Evolutionary conservation across 2,888 invertebrate genomes (phyloP).

Genomic region (Crossocerus cetratus): DNA sequence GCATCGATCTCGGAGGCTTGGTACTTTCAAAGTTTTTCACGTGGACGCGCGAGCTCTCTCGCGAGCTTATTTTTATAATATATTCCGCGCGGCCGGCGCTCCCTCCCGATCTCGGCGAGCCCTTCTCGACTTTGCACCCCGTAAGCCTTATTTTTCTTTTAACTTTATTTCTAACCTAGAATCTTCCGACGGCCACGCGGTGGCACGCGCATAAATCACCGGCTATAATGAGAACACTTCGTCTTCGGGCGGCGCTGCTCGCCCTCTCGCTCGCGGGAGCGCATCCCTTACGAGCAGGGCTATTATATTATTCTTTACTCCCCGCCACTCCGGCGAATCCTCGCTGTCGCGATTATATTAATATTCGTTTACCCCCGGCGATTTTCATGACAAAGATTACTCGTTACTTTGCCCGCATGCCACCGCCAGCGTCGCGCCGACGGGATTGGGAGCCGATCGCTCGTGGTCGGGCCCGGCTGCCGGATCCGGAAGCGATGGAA

Average conservation of each 20-base stretch:
- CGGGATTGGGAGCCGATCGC: slow-evolving; percentile 8
- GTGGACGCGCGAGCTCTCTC: slow-evolving; percentile 34
- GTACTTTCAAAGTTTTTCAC: slow-evolving; percentile 44
- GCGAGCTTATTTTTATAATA: slow-evolving; percentile 64
- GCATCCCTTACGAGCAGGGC: slow-evolving; percentile 63
- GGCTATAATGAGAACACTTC: slow-evolving; percentile 76
- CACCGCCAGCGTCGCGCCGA: slow-evolving; percentile 17
- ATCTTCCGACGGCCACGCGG: slow-evolving; percentile 65
- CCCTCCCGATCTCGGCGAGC: slow-evolving; percentile 27
- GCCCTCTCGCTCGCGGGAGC: slow-evolving; percentile 64
- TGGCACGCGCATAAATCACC: slow-evolving; percentile 74
- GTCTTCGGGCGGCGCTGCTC: slow-evolving; percentile 71
- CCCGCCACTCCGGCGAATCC: slow-evolving; percentile 37
- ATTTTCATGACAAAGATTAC: slow-evolving; percentile 26
- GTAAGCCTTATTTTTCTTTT: slow-evolving; percentile 77
- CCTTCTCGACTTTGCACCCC: slow-evolving; percentile 73
- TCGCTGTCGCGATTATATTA: slow-evolving; percentile 49
- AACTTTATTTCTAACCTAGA: slow-evolving; percentile 75
- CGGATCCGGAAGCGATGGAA: neutral
- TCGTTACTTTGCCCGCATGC: slow-evolving; percentile 27
- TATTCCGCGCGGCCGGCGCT: slow-evolving; percentile 53
- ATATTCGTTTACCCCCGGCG: slow-evolving; percentile 41
- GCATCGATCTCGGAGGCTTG: slow-evolving; percentile 52
- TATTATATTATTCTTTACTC: slow-evolving; percentile 66
- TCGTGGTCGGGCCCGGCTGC: slow-evolving; percentile 11